phyloP scores from a whole-genome alignment of 2,113 vertebrate genomes.

The Empidonax alnorum region DNA sequence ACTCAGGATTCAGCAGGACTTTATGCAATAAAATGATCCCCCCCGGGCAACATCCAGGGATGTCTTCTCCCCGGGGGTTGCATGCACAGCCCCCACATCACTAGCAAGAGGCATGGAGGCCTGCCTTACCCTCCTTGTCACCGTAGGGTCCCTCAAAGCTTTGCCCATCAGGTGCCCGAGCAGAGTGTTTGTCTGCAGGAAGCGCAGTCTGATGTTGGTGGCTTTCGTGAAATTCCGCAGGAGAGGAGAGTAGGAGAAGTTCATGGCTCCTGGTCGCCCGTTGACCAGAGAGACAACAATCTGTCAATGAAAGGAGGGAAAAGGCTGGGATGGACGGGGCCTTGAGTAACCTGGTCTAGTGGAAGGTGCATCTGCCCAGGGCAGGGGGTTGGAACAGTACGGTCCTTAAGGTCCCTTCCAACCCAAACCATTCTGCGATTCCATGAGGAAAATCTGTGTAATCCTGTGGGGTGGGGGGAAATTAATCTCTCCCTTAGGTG shows the following conservation, averaged over 20 bases:
- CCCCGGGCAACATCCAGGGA: neutral
- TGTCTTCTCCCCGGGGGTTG: neutral
- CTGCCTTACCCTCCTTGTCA: constrained; percentile 90
- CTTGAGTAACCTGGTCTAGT: neutral
- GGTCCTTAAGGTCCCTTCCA: neutral
- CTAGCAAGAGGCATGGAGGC: neutral
- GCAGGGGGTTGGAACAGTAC: fast-evolving
- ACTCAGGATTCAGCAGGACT: neutral
- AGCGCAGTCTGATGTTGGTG: constrained; percentile 92
- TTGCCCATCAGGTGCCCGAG: constrained; percentile 98
- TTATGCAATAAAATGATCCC: neutral
- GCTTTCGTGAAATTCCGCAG: constrained; percentile 96
- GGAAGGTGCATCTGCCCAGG: neutral
- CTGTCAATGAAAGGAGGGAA: constrained; percentile 55
- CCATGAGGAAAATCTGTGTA: neutral
- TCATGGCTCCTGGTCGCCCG: constrained; percentile 92
- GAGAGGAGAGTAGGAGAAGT: constrained; percentile 95
- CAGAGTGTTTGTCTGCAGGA: constrained; percentile 94
- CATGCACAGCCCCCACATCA: neutral
- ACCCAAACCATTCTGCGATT: neutral
- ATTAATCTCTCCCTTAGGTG: neutral
- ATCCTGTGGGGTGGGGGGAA: neutral
- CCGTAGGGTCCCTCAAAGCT: constrained; percentile 93
- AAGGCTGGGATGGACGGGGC: neutral
- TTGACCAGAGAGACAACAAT: constrained; percentile 96